phyloP scores from a whole-genome alignment of 2,113 vertebrate species.

The Fregata magnificens region DNA sequence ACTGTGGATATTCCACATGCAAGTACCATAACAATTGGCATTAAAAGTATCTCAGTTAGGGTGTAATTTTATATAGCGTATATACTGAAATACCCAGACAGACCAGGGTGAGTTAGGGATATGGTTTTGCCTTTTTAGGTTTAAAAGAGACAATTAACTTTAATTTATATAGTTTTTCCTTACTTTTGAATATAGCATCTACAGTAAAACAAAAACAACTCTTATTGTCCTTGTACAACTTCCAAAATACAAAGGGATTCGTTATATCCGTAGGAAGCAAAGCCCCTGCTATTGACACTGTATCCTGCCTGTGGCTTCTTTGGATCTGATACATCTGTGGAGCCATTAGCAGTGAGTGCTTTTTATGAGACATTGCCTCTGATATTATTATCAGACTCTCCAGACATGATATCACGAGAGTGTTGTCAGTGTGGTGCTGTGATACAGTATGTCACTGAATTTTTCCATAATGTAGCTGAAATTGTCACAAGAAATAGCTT shows the following conservation, averaged over 20 bases:
- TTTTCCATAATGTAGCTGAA: constrained; percentile 8
- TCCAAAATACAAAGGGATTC: background rate
- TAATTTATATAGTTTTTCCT: background rate
- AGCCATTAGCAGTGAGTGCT: background rate
- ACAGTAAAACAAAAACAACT: background rate
- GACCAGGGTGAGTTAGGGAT: background rate
- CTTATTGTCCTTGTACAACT: background rate
- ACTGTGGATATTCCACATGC: background rate
- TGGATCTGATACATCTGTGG: background rate
- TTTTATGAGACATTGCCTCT: background rate
- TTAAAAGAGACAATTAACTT: constrained; percentile 4
- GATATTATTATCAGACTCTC: constrained; percentile 17
- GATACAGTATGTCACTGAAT: background rate
- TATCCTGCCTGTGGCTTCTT: background rate
- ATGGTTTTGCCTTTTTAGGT: background rate
- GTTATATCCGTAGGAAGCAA: background rate
- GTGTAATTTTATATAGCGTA: background rate
- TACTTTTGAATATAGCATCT: background rate
- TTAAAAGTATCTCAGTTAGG: background rate
- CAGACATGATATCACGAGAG: background rate
- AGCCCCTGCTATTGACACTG: background rate
- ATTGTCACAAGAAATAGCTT: constrained; percentile 40
- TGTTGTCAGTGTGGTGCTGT: background rate
- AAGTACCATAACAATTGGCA: background rate
- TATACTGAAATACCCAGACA: background rate